A percentile compares a stretch with the other conserved stretches of the same genome.
phyloP scores from a whole-genome alignment of 2,797 vertebrate genomes.

The Sylvilagus floridanus region DNA sequence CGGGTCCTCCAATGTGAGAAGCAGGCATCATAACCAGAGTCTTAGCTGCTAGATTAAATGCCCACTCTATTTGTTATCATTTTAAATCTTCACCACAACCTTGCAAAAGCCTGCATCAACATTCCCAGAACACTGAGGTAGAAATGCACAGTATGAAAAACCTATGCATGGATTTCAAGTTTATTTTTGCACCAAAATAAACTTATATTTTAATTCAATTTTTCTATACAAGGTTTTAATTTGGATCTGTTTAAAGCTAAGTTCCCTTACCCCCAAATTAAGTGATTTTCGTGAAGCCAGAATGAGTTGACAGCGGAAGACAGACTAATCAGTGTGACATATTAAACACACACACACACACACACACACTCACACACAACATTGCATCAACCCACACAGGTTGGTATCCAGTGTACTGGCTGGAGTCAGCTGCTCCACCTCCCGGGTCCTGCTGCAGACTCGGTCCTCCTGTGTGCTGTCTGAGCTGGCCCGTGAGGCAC shows the following conservation, averaged over 20 bases:
- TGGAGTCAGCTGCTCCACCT: not conserved
- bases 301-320: not conserved
- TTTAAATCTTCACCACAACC: not conserved
- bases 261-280: not conserved
- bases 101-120: not conserved
- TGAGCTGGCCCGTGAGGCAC: not conserved
- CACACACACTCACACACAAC: too few relatives aligned
- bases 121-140: not conserved
- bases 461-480: not conserved
- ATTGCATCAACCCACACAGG: too few relatives aligned
- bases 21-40: too few relatives aligned
- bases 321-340: not conserved
- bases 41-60: too few relatives aligned
- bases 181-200: too few relatives aligned
- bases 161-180: too few relatives aligned
- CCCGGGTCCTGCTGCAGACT: not conserved
- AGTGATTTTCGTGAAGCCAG: constrained; percentile 7
- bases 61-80: not conserved
- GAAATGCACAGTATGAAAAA: not conserved
- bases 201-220: too few relatives aligned
- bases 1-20: too few relatives aligned
- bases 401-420: not conserved
- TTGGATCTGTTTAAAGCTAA: constrained; percentile 38
- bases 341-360: not conserved
- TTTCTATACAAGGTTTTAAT: not conserved